phyloP scores from a whole-genome alignment of 1,140 invertebrate genomes.

The Leptonema lineaticorne region DNA sequence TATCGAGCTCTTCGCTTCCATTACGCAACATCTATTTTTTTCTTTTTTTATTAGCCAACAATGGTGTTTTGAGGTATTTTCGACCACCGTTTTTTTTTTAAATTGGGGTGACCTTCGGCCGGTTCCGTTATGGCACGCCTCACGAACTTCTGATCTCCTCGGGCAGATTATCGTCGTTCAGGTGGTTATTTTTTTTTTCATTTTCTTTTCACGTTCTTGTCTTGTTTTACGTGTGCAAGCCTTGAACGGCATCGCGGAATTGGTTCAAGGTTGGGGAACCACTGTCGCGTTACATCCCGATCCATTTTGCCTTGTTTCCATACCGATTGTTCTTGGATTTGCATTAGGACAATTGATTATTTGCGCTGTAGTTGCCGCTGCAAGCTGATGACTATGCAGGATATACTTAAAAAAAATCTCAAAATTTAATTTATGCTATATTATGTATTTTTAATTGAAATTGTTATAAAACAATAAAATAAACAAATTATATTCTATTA shows the following conservation, averaged over 20 bases:
- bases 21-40: neutral
- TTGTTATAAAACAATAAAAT: no score
- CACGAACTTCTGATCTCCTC: neutral
- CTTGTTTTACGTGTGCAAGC: neutral
- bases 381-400: no score
- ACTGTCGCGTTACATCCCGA: neutral
- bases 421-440: no score
- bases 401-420: no score
- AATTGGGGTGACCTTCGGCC: conserved; percentile 32
- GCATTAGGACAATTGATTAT: no score
- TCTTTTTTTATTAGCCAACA: conserved; percentile 33
- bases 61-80: conserved; percentile 36
- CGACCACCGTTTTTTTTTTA: conserved; percentile 30
- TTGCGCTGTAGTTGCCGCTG: no score
- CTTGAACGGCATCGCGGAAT: neutral
- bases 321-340: no score
- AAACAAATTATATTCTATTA: no score
- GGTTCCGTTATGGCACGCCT: conserved; percentile 31
- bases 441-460: no score
- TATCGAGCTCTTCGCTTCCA: no score
- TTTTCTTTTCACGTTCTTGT: neutral
- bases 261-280: neutral
- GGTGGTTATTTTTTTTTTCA: neutral
- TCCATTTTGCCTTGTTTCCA: no score
- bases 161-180: no score